Evolutionary conservation across 2,888 invertebrate species (phyloP).

Genomic region (Cephonodes hylas): DNA sequence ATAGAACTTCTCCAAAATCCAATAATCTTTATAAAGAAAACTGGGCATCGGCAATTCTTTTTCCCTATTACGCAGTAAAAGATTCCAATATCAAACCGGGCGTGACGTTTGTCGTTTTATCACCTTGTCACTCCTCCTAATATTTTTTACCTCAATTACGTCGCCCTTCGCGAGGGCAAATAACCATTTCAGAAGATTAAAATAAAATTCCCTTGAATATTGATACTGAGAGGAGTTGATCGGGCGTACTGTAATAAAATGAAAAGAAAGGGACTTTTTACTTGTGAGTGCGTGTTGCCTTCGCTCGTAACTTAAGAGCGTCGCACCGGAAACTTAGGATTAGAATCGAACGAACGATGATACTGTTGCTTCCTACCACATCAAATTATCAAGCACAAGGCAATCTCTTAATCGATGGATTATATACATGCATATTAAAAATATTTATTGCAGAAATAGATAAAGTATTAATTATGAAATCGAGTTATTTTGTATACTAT

Average conservation of each 20-base stretch:
- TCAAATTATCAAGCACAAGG: no score
- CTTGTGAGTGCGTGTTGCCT: not conserved
- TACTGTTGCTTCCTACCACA: no score
- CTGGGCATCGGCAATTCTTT: slow-evolving; percentile 45
- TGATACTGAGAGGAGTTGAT: slow-evolving; percentile 48
- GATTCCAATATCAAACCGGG: slow-evolving; percentile 68
- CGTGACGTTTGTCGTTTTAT: slow-evolving; percentile 73
- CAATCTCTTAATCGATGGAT: no score
- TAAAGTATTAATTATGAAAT: no score
- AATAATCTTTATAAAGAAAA: slow-evolving; percentile 51
- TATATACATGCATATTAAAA: no score
- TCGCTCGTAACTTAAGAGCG: not conserved
- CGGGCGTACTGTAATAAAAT: slow-evolving; percentile 5
- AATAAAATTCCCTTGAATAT: slow-evolving; percentile 64
- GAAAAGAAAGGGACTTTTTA: slow-evolving; percentile 13
- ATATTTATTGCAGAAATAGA: no score
- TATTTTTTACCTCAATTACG: slow-evolving; percentile 72
- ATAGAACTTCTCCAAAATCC: slow-evolving; percentile 33
- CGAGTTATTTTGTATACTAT: no score
- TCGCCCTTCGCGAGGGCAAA: slow-evolving; percentile 60
- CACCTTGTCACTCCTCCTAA: slow-evolving; percentile 71
- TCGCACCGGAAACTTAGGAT: not conserved
- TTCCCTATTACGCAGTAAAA: slow-evolving; percentile 65
- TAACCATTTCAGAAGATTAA: slow-evolving; percentile 66
- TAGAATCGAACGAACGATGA: no score